Evolutionary conservation across 1,140 invertebrate species (phyloP).

Genomic region (Plectrocnemia conspersa): DNA sequence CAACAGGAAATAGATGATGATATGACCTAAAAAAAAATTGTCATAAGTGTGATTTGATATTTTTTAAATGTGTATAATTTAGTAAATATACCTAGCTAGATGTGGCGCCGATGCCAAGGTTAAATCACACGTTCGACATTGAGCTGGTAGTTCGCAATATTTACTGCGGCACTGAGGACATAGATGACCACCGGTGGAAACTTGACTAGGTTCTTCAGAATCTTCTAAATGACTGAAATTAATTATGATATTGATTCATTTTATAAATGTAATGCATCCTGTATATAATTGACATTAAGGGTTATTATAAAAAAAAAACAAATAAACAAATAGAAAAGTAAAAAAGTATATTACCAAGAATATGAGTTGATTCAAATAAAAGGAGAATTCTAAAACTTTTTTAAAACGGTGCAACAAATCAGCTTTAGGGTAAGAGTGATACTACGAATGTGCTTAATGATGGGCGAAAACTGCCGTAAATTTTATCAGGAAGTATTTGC

Average conservation of each 20-base stretch:
- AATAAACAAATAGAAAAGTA: background rate
- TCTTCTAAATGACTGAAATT: conserved; percentile 74
- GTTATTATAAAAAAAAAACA: conserved; percentile 12
- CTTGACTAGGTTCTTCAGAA: conserved; percentile 58
- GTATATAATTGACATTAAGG: background rate
- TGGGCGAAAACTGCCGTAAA: too few species aligned
- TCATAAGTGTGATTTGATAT: background rate
- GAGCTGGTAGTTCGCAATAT: conserved; percentile 96
- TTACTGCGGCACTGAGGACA: conserved; percentile 96
- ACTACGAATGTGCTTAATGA: too few species aligned
- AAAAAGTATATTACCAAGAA: background rate
- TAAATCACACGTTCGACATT: conserved; percentile 91
- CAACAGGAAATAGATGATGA: conserved; percentile 92
- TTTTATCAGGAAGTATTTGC: too few species aligned
- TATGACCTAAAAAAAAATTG: conserved; percentile 61
- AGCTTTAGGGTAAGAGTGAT: too few species aligned
- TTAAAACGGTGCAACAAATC: too few species aligned
- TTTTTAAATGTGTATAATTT: background rate
- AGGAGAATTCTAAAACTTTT: too few species aligned
- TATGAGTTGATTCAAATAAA: background rate
- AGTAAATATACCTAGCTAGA: conserved; percentile 65
- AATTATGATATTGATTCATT: conserved; percentile 13
- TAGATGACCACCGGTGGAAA: conserved; percentile 77
- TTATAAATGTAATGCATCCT: background rate
- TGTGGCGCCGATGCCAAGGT: conserved; percentile 97